A percentile compares a stretch with the other conserved stretches of the same genome.
Conservation (phyloP, 1,140 invertebrate species). For the Drosophila subpulchrella region DNA sequence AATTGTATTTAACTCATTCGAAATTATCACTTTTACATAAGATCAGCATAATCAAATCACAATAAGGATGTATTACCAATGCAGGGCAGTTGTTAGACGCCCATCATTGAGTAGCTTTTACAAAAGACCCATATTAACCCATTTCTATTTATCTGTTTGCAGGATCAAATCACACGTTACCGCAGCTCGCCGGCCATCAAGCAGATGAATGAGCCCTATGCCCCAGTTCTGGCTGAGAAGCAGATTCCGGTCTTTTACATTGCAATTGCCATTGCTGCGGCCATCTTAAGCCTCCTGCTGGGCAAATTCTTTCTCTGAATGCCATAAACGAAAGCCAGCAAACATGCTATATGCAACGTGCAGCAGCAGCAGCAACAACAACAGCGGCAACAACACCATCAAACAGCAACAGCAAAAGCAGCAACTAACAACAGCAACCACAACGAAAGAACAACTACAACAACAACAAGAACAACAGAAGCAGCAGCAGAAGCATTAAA, state of each 20-base stretch:
- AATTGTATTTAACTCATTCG: too few species aligned
- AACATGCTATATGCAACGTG: conserved; percentile 23
- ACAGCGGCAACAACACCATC: conserved; percentile 17
- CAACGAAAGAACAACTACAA: conserved; percentile 24
- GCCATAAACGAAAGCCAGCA: conserved; percentile 53
- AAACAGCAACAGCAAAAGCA: conserved; percentile 20
- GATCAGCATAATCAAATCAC: too few species aligned
- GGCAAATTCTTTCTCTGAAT: conserved; percentile 87
- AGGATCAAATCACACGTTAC: conserved; percentile 87
- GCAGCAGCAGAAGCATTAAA: conserved; percentile 12
- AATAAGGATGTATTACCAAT: too few species aligned
- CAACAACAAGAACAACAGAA: not conserved
- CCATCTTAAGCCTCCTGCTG: conserved; percentile 86
- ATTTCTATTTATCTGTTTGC: conserved; percentile 13
- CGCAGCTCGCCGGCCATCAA: conserved; percentile 75
- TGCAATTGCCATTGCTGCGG: conserved; percentile 85
- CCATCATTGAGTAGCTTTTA: too few species aligned
- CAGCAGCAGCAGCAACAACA: conserved; percentile 30
- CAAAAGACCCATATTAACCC: not conserved
- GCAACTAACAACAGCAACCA: conserved; percentile 13
- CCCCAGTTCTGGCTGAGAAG: conserved; percentile 84
- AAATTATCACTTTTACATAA: too few species aligned
- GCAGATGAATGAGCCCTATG: conserved; percentile 74
- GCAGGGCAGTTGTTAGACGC: too few species aligned
- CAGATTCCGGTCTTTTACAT: conserved; percentile 85